These are phyloP conservation scores for Tetragonula clypearis DNA, from an alignment of 1,140 invertebrate genomes.

Conservation along the genomic window DNA sequence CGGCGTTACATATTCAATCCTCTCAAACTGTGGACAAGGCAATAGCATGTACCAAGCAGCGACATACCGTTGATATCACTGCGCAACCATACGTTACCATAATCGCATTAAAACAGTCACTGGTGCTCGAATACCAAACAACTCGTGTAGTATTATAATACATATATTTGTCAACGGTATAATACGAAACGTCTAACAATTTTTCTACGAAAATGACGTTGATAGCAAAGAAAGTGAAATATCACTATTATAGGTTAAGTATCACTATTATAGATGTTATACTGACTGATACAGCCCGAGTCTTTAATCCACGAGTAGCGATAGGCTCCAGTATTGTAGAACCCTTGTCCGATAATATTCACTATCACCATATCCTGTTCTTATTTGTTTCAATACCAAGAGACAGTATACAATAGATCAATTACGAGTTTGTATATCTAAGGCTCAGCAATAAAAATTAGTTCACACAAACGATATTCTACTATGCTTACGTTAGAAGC, in stretches of 20 bases:
- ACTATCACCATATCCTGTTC: too few relatives aligned
- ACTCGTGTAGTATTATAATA: constrained; percentile 20
- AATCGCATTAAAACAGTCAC: constrained; percentile 49
- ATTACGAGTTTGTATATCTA: too few relatives aligned
- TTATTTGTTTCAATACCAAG: too few relatives aligned
- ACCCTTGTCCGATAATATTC: background rate
- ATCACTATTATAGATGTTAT: background rate
- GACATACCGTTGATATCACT: constrained; percentile 37
- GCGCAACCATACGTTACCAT: constrained; percentile 48
- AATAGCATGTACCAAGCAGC: constrained; percentile 25
- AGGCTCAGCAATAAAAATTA: too few relatives aligned
- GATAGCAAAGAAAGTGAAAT: too few relatives aligned
- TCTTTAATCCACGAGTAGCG: too few relatives aligned
- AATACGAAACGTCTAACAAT: background rate
- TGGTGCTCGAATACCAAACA: constrained; percentile 15
- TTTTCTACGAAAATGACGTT: background rate
- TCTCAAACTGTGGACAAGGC: constrained; percentile 35
- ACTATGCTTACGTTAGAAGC: too few relatives aligned
- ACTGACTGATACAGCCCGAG: background rate
- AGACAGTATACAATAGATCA: too few relatives aligned
- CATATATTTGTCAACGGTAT: constrained; percentile 14
- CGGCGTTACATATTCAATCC: constrained; percentile 45
- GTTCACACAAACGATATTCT: too few relatives aligned
- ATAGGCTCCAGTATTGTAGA: background rate
- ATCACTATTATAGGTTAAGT: too few relatives aligned